These are phyloP conservation scores for Callithrix jacchus DNA, from an alignment of 2,113 vertebrate species.

Conservation along the genomic window DNA sequence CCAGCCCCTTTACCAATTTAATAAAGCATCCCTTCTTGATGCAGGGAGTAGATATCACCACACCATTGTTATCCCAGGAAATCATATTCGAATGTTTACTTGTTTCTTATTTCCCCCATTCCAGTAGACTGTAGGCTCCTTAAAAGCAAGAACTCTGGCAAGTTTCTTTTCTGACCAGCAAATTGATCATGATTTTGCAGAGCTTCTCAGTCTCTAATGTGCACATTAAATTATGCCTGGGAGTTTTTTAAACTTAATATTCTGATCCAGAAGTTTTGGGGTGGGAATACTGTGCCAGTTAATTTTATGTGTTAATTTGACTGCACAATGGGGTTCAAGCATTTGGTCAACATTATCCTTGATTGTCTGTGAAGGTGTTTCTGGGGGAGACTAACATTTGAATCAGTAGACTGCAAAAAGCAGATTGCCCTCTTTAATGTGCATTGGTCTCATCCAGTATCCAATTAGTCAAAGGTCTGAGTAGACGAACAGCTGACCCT, in stretches of 20 bases:
- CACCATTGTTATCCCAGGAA: background rate
- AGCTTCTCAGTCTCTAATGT: background rate
- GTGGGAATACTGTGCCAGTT: background rate
- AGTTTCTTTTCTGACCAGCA: background rate
- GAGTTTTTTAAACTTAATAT: background rate
- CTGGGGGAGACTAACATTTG: background rate
- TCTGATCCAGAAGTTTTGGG: background rate
- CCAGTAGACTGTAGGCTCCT: background rate
- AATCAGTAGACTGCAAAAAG: background rate
- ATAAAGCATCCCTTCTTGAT: background rate
- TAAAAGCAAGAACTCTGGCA: background rate
- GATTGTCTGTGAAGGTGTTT: background rate
- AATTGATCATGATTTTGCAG: background rate
- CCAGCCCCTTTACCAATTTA: background rate
- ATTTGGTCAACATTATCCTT: background rate
- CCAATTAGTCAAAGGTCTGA: background rate
- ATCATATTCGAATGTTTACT: background rate
- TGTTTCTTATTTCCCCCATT: background rate
- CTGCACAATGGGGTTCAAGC: background rate
- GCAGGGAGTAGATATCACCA: background rate
- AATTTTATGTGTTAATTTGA: background rate
- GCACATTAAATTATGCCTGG: background rate
- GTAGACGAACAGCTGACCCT: background rate
- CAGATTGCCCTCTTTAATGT: background rate
- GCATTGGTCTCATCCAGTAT: background rate